Base-by-base conservation (phyloP, 2,113 vertebrate genomes). In the Phrynosoma platyrhinos region DNA sequence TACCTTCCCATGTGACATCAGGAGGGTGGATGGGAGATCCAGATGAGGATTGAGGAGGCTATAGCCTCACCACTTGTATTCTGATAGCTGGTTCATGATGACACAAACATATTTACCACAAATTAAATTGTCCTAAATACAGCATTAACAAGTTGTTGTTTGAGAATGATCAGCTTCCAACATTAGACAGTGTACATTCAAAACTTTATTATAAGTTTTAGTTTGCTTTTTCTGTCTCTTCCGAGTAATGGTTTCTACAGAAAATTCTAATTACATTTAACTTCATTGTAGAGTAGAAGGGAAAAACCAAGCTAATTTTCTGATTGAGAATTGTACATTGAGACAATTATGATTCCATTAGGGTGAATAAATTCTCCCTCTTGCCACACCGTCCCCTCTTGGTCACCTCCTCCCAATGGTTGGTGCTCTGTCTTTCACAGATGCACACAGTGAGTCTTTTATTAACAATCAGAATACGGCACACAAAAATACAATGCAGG, bases 141-240 rank as follows among this genome's bases (percentile, higher is more conserved):
- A 47, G 7, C 47, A 47, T 7, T 47, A 47, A 40, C 47, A 77
- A 75, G 32, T 64, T 62, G 55, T 58, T 58, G 58, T 64, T 4
- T 62, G 79, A 92, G 92, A 87, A 91, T 87, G 27, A 94, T 96
- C 94, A 93, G 94, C 95, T 96, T 96, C 96, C 91, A 92, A 92
- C 95, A 97, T 95, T 95, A 97, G 94, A 93, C 95, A 95, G 89
- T 87, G 64, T 94, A 92, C 91, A 90, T 95, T 96, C 95, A 94
- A 92, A 96, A 96, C 95, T 97, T 94, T 62, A 18, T 62, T 62
- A 62, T 62, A 62, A 62, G 92, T 91, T 94, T 95, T 94, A 92
- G 95, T 96, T 95, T 94, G 96, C 96, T 96, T 97, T 96, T 96
- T 93, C 95, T 95, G 96, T 96, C 95, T 95, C 90, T 95, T 97